Percentiles rank a stretch among this genome's conserved stretches.
Evolutionary conservation across 2,113 vertebrate species (phyloP).

Genomic region (Conger conger): DNA sequence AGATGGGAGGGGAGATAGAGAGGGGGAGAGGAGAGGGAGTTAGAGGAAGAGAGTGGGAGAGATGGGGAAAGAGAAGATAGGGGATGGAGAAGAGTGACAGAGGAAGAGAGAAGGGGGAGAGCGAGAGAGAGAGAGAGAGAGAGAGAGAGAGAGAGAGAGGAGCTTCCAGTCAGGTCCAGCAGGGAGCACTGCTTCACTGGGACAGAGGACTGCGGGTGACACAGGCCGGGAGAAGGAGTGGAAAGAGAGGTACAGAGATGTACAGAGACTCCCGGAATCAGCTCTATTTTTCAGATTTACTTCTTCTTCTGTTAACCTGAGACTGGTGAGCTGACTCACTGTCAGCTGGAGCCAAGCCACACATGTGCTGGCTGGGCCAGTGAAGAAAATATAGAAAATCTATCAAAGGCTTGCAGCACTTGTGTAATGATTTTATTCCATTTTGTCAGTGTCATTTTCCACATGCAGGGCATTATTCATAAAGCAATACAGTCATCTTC

Average conservation of each 20-base stretch:
- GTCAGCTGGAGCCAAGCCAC: neutral
- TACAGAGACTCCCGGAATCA: neutral
- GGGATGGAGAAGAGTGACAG: no score
- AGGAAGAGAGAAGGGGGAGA: no score
- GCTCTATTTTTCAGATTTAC: neutral
- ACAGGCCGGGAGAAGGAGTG: neutral
- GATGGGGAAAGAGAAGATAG: no score
- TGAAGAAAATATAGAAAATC: neutral
- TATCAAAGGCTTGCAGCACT: neutral
- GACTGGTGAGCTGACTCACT: neutral
- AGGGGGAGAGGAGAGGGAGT: no score
- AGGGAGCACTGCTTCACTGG: conserved; percentile 38
- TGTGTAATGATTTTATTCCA: neutral
- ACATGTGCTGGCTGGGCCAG: neutral
- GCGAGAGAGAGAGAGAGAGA: no score
- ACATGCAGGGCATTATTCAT: neutral
- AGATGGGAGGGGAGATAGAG: no score
- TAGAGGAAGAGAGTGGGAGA: no score
- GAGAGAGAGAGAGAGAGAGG: neutral
- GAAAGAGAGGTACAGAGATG: neutral
- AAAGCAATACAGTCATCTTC: neutral
- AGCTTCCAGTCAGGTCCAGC: conserved; percentile 39
- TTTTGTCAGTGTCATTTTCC: neutral
- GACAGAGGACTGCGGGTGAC: neutral
- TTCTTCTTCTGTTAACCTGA: neutral